phyloP scores from a whole-genome alignment of 2,797 vertebrate genomes.

The Okamejei kenojei region DNA sequence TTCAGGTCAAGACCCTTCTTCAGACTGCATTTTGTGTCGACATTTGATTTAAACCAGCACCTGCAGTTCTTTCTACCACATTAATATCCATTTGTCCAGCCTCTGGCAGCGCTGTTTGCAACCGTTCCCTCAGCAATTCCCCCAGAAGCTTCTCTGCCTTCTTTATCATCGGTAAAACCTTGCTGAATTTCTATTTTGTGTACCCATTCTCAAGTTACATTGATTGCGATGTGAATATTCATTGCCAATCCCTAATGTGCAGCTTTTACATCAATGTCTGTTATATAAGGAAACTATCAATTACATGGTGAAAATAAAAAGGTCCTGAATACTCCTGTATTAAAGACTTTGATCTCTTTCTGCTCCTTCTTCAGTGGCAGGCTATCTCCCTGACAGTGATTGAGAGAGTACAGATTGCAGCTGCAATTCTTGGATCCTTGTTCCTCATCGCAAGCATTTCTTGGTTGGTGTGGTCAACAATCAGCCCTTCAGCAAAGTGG shows the following conservation, averaged over 20 bases:
- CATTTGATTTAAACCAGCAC: no score
- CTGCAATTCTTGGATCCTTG: constrained; percentile 90
- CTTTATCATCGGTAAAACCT: background rate
- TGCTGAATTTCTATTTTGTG: background rate
- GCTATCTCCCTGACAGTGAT: constrained; percentile 97
- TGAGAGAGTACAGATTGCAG: constrained; percentile 97
- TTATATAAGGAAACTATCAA: background rate
- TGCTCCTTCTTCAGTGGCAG: constrained; percentile 74
- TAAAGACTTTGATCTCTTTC: constrained; percentile 23
- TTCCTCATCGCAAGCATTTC: constrained; percentile 98
- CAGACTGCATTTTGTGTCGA: no score
- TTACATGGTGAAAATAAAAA: background rate
- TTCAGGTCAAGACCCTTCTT: no score
- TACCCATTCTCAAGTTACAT: background rate
- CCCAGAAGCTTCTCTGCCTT: background rate
- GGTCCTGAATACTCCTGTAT: background rate
- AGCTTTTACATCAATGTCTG: background rate
- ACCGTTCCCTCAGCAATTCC: background rate
- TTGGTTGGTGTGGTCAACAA: constrained; percentile 97
- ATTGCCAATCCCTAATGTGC: background rate
- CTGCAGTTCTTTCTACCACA: no score
- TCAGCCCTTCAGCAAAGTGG: constrained; percentile 96
- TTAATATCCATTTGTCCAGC: background rate
- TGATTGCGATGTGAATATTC: background rate
- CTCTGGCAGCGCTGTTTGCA: background rate